Evolutionary conservation across 2,113 vertebrate species (phyloP).

Genomic region (Zapus hudsonius): DNA sequence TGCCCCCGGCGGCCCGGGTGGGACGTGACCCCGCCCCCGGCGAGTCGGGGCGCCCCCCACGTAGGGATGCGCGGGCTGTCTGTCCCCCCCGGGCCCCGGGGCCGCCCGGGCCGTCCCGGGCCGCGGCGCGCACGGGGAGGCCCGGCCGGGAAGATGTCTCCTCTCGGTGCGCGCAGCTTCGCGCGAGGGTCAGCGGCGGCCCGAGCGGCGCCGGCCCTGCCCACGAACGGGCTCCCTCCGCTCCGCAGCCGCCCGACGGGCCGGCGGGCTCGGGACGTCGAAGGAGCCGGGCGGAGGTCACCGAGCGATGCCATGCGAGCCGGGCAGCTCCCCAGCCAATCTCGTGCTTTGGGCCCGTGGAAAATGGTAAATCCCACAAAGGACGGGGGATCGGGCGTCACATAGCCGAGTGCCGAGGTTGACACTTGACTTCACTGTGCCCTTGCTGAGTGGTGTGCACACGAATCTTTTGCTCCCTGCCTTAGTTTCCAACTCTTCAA

Average conservation of each 20-base stretch:
- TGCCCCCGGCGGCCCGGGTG: slow-evolving; percentile 76
- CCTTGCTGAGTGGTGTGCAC: not conserved
- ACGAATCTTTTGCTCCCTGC: not conserved
- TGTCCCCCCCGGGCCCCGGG: not conserved
- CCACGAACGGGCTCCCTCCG: slow-evolving; percentile 65
- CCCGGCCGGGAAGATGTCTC: slow-evolving; percentile 72
- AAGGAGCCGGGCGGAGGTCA: slow-evolving; percentile 59
- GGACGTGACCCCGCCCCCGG: slow-evolving; percentile 78
- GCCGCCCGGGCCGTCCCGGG: slow-evolving; percentile 52
- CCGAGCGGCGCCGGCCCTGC: slow-evolving; percentile 70
- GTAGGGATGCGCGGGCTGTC: slow-evolving; percentile 51
- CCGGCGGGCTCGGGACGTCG: slow-evolving; percentile 66
- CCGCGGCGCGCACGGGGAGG: slow-evolving; percentile 65
- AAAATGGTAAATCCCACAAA: slow-evolving; percentile 62
- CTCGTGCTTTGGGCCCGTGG: slow-evolving; percentile 75
- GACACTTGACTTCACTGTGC: not conserved
- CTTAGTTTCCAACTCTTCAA: slow-evolving; percentile 23
- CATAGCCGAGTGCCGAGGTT: not conserved
- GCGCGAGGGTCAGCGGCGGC: slow-evolving; percentile 76
- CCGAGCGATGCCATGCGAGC: slow-evolving; percentile 61
- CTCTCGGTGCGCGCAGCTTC: slow-evolving; percentile 72
- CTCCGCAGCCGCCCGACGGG: slow-evolving; percentile 77
- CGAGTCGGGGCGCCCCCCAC: slow-evolving; percentile 72
- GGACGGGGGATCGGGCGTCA: slow-evolving; percentile 62
- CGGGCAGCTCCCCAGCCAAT: slow-evolving; percentile 74